phyloP scores from a whole-genome alignment of 1,140 invertebrate species.

The Aethina tumida region DNA sequence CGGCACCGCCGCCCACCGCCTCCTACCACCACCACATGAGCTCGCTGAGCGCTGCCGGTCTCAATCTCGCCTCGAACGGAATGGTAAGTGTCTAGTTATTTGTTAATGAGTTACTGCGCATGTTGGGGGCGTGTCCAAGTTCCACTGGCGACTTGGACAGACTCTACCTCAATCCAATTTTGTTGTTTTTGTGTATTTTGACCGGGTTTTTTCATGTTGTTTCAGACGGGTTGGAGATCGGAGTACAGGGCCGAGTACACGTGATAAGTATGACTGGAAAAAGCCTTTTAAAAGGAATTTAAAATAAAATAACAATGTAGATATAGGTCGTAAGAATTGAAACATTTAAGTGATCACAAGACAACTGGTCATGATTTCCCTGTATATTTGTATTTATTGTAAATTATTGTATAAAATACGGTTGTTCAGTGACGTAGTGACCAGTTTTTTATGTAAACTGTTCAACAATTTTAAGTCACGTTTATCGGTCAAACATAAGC shows the following conservation, averaged over 20 bases:
- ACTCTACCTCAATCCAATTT: not conserved
- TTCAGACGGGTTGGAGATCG: conserved; percentile 36
- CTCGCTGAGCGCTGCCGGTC: conserved; percentile 32
- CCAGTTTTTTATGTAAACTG: conserved; percentile 16
- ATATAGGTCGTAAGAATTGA: conserved; percentile 15
- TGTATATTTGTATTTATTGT: conserved; percentile 15
- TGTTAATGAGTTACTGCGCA: not conserved
- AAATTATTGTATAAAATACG: conserved; percentile 14
- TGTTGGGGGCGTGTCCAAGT: too few species aligned
- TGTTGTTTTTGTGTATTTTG: conserved; percentile 9
- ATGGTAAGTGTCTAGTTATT: conserved; percentile 28
- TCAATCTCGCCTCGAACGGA: conserved; percentile 34
- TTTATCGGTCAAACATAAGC: too few species aligned
- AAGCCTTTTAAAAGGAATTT: conserved; percentile 16
- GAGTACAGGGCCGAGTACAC: conserved; percentile 37
- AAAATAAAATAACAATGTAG: conserved; percentile 19
- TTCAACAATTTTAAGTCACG: too few species aligned
- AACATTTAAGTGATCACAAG: conserved; percentile 19
- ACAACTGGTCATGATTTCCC: conserved; percentile 13
- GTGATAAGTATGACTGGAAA: conserved; percentile 31
- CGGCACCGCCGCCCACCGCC: conserved; percentile 33
- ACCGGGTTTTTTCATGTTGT: conserved; percentile 21
- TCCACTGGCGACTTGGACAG: too few species aligned
- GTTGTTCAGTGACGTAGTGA: conserved; percentile 20
- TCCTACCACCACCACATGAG: conserved; percentile 37